These are phyloP conservation scores for Entomobrya proxima DNA, from an alignment of 2,888 invertebrate genomes.

Conservation along the genomic window DNA sequence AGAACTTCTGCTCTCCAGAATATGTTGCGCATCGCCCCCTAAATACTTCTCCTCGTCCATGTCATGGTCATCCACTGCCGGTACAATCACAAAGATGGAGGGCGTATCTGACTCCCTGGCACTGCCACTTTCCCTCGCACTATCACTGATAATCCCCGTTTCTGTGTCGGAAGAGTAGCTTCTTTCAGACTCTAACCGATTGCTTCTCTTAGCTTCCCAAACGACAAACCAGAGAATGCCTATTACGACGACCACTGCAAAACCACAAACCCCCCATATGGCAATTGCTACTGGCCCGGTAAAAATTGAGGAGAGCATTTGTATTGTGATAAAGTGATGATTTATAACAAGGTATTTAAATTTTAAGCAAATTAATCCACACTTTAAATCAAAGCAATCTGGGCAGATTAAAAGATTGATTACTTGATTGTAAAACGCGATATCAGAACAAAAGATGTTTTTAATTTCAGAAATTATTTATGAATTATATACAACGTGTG, in stretches of 20 bases:
- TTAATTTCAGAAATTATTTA: too few species aligned
- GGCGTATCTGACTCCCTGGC: conserved; percentile 13
- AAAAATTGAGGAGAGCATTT: conserved; percentile 12
- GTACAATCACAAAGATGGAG: background rate
- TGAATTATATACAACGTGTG: too few species aligned
- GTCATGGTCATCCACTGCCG: conserved; percentile 19
- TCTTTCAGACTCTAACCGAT: background rate
- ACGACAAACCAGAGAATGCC: conserved; percentile 42
- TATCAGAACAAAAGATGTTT: too few species aligned
- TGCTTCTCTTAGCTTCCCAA: conserved; percentile 51
- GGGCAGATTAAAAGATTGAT: too few species aligned
- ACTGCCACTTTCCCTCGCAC: background rate
- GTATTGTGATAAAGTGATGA: too few species aligned
- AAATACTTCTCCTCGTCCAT: conserved; percentile 46
- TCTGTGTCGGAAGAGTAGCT: background rate
- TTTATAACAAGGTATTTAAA: too few species aligned
- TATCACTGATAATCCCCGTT: background rate
- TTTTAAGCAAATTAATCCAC: too few species aligned
- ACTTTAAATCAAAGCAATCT: too few species aligned
- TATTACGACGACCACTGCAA: conserved; percentile 34
- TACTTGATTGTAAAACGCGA: too few species aligned
- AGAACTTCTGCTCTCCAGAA: conserved; percentile 47
- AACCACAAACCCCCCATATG: conserved; percentile 30
- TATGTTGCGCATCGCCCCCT: conserved; percentile 8
- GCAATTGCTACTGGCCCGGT: conserved; percentile 36